Conservation (phyloP, 2,113 vertebrate species). For the Thamnaconus septentrionalis region DNA sequence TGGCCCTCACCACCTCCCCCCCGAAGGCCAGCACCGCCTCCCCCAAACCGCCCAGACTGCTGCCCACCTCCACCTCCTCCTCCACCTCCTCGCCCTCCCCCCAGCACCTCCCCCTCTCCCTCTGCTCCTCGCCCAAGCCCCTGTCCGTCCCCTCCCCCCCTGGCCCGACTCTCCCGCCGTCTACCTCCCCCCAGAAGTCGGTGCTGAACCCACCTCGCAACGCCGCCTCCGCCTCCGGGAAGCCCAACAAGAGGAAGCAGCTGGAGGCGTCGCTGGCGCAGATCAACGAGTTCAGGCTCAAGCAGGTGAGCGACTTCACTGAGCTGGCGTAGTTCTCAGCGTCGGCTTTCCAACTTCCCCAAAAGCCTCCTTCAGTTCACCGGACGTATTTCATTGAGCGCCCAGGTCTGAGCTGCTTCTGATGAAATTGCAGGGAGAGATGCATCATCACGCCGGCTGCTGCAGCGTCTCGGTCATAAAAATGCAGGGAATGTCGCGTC, state of each 20-base stretch:
- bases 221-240: slow-evolving; percentile 74
- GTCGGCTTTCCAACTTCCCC: no score
- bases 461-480: no score
- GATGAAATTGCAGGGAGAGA: no score
- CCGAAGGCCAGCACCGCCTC: slow-evolving; percentile 61
- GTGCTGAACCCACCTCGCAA: slow-evolving; percentile 53
- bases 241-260: slow-evolving; percentile 90
- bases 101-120: slow-evolving; percentile 73
- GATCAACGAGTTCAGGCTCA: slow-evolving; percentile 89
- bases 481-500: neutral
- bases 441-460: neutral
- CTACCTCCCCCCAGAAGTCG: slow-evolving; percentile 68
- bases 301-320: slow-evolving; percentile 80
- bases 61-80: slow-evolving; percentile 72
- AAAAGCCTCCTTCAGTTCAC: no score
- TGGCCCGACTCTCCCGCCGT: slow-evolving; percentile 52
- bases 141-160: slow-evolving; percentile 75
- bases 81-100: slow-evolving; percentile 73
- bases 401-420: no score
- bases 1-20: slow-evolving; percentile 68
- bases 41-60: slow-evolving; percentile 82
- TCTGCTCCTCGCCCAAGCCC: slow-evolving; percentile 77
- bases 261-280: slow-evolving; percentile 86
- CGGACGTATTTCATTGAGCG: no score
- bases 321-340: neutral